Conservation (phyloP, 2,113 vertebrate species). For the Camarhynchus parvulus region DNA sequence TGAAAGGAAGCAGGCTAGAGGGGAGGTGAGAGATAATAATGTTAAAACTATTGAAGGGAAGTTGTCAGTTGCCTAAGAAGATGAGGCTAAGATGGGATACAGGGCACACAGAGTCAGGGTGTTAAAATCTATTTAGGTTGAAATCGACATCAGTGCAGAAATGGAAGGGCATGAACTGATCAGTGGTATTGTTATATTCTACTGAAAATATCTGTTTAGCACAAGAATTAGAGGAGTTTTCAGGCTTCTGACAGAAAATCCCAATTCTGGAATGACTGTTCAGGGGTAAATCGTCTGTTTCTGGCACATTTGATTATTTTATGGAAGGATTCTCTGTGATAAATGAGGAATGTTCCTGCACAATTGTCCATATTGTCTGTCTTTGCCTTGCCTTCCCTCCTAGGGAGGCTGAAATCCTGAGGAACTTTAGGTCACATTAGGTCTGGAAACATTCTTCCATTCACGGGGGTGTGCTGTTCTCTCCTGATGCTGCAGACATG, state of each 20-base stretch:
- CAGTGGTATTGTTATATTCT: not conserved
- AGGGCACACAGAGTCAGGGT: not conserved
- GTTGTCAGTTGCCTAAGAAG: not conserved
- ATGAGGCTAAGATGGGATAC: not conserved
- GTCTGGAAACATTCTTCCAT: conserved; percentile 26
- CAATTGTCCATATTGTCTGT: not conserved
- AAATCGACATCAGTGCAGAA: not conserved
- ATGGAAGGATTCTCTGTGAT: not conserved
- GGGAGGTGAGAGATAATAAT: not conserved
- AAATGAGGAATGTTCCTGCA: not conserved
- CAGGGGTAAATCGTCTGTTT: not conserved
- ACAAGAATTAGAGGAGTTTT: not conserved
- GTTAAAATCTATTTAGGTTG: not conserved
- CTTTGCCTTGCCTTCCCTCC: not conserved
- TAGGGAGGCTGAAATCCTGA: not conserved
- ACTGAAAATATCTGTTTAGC: not conserved
- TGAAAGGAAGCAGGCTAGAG: not conserved
- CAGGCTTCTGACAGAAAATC: not conserved
- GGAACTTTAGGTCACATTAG: conserved; percentile 10
- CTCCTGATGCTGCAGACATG: not conserved
- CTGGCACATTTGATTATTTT: not conserved
- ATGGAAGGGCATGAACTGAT: not conserved
- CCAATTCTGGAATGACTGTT: not conserved
- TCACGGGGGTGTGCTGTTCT: not conserved
- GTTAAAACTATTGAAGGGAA: not conserved